phyloP scores from a whole-genome alignment of 2,113 vertebrate genomes.

The Entosphenus tridentatus region DNA sequence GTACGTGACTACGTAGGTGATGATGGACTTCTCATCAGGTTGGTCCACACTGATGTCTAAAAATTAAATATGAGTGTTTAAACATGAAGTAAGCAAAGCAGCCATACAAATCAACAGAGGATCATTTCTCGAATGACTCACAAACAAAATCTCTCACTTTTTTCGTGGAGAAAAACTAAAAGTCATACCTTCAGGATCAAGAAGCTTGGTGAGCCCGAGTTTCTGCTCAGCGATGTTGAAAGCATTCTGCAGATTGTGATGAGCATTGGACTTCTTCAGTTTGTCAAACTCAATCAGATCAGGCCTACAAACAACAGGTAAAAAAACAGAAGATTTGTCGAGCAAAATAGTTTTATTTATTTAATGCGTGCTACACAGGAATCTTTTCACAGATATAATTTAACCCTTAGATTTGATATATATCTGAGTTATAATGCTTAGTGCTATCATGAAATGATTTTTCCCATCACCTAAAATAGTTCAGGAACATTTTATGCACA shows the following conservation, averaged over 20 bases:
- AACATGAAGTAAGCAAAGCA: too few species aligned
- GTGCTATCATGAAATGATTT: too few species aligned
- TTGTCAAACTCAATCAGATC: conserved; percentile 95
- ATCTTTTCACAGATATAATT: too few species aligned
- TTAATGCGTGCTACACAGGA: too few species aligned
- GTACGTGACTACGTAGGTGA: conserved; percentile 90
- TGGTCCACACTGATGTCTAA: conserved; percentile 94
- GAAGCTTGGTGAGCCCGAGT: conserved; percentile 70
- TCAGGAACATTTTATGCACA: too few species aligned
- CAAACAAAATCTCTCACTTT: too few species aligned
- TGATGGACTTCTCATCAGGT: conserved; percentile 88
- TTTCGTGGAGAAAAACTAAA: background rate
- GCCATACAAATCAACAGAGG: too few species aligned
- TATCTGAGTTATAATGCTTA: too few species aligned
- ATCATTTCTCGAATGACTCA: too few species aligned
- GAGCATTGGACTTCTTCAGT: conserved; percentile 88
- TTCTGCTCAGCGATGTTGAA: conserved; percentile 91
- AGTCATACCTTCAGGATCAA: conserved; percentile 69
- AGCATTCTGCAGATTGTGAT: conserved; percentile 91
- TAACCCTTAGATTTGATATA: too few species aligned
- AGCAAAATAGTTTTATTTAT: too few species aligned
- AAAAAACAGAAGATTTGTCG: conserved; percentile 6
- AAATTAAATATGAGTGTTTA: conserved; percentile 13
- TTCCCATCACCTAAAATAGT: too few species aligned
- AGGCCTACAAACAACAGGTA: conserved; percentile 28